These are phyloP conservation scores for Syngnathus rostellatus DNA, from an alignment of 2,797 vertebrate genomes.

Conservation along the genomic window DNA sequence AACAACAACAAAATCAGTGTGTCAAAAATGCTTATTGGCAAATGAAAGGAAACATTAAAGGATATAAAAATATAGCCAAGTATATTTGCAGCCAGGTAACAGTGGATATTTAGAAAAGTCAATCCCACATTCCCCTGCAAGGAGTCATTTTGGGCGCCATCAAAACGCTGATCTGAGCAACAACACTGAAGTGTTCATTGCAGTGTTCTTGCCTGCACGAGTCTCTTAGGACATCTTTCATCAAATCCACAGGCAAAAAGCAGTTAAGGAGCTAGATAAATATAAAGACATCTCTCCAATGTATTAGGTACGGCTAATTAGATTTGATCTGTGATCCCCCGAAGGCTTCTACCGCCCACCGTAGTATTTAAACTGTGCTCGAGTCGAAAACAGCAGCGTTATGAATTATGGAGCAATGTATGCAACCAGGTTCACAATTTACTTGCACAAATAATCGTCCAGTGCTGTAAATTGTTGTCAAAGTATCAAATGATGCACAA, in stretches of 20 bases:
- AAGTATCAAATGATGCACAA: constrained; percentile 15
- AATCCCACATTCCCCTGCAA: constrained; percentile 17
- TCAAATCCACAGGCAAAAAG: constrained; percentile 47
- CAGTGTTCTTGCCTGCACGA: constrained; percentile 19
- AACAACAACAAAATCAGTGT: background rate
- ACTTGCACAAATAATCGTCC: constrained; percentile 13
- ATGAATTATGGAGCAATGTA: constrained; percentile 37
- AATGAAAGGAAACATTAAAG: background rate
- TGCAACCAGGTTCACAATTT: constrained; percentile 22
- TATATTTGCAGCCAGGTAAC: background rate
- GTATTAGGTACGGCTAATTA: constrained; percentile 55
- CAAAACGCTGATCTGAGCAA: constrained; percentile 22
- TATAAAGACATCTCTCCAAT: constrained; percentile 54
- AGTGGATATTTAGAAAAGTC: constrained; percentile 18
- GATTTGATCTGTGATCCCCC: constrained; percentile 56
- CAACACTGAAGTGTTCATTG: constrained; percentile 21
- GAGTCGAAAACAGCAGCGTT: constrained; percentile 40
- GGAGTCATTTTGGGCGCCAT: constrained; percentile 35
- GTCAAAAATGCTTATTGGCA: background rate
- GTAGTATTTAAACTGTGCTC: constrained; percentile 34
- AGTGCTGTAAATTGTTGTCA: constrained; percentile 6
- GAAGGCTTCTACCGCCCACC: constrained; percentile 40
- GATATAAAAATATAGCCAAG: background rate
- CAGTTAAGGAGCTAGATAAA: constrained; percentile 50
- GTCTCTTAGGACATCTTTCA: constrained; percentile 37